phyloP scores from a whole-genome alignment of 2,888 invertebrate genomes.

The Melinopterus prodromus region DNA sequence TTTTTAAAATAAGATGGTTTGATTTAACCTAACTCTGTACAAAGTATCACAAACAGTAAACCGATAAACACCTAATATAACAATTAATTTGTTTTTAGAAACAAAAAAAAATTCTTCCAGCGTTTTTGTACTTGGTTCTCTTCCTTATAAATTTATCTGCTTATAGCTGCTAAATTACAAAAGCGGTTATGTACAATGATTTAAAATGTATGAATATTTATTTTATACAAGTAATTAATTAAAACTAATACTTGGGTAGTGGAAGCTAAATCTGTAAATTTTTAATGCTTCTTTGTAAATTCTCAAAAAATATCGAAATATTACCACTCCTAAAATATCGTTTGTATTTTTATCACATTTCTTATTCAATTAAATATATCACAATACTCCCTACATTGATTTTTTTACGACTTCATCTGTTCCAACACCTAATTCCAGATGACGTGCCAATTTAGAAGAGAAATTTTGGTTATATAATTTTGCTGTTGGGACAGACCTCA shows the following conservation, averaged over 20 bases:
- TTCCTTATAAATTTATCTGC: constrained; percentile 12
- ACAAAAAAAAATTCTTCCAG: constrained; percentile 28
- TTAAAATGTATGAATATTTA: constrained; percentile 17
- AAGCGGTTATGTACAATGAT: constrained; percentile 34
- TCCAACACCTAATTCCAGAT: not conserved
- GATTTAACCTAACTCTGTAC: constrained; percentile 35
- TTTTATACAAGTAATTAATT: not conserved
- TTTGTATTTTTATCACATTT: constrained; percentile 17
- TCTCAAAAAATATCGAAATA: constrained; percentile 23
- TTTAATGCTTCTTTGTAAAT: constrained; percentile 14
- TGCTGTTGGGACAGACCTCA: no score
- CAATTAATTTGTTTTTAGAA: not conserved
- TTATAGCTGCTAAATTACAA: constrained; percentile 12
- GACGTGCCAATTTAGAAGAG: not conserved
- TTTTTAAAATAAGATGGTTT: constrained; percentile 26
- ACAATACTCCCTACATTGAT: constrained; percentile 25
- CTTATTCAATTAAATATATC: constrained; percentile 18
- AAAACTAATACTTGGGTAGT: not conserved
- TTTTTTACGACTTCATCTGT: constrained; percentile 4
- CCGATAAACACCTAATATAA: constrained; percentile 17
- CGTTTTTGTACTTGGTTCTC: constrained; percentile 31
- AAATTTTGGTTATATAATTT: no score
- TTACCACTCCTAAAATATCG: constrained; percentile 20
- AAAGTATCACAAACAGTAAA: constrained; percentile 36
- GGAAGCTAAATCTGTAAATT: not conserved